Evolutionary conservation across 1,140 invertebrate species (phyloP), one percentile per base, ranked within the genome.

Genomic region (Manduca sexta): DNA sequence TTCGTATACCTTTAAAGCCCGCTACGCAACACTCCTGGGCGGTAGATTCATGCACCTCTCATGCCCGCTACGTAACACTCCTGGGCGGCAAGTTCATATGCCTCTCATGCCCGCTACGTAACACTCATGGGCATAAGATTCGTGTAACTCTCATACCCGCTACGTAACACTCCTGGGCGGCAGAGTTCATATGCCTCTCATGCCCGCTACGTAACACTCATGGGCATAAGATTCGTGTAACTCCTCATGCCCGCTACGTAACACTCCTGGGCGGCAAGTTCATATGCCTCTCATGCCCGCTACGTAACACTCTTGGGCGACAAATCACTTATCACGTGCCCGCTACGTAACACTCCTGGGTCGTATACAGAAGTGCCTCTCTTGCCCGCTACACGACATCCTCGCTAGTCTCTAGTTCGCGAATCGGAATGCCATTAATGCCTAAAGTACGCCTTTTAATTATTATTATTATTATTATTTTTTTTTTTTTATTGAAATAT

Each of bases 11-110:
- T 10, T 49, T 30, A 21, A 31, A 34, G 11, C 39, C 30, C 37
- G 39, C 16, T 35, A 34, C 37, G 39, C 3, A 12, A 18, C 46
- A 41, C 29, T 48, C 46, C 10, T 48, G 38, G 46, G 46, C 46
- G 46, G 46, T 37, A 13, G 40, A 15, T 48, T 41, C 46, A 12
- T 41, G 40, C 10, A 37, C 46, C 46, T 12, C 6, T 48, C 46
- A 33, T 49, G 46, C 46, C 46, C 46, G 46, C 8, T 15, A 3
- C 30, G 30, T 3, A 21, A 26, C 39, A 41, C 30, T 38, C 46
- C 34, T 30, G 33, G 37, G 40, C 30, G 13, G 18, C 11, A 40
- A 21, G 16, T 42, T 41, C 38, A 41, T 26, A 8, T 31, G 30
- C 30, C 26, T 2, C 15, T 30, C 11, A 18, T 16, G 4, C 8